Evolutionary conservation across 2,888 invertebrate species (phyloP).

Genomic region (Lapara coniferarum): DNA sequence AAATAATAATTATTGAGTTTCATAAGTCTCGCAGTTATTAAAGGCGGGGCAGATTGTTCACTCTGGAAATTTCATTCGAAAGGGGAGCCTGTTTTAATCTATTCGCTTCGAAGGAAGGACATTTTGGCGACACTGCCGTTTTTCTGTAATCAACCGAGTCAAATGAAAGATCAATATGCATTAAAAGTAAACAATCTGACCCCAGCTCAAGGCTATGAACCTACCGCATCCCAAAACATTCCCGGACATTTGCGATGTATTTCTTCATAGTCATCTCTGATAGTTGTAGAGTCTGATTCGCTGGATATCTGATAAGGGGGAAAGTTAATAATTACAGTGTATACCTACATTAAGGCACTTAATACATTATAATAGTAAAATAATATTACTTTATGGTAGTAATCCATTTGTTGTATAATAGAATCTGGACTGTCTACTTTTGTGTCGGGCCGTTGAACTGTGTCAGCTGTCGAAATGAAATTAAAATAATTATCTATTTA

Average conservation of each 20-base stretch:
- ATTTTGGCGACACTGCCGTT: no score
- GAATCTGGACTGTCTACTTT: slow-evolving; percentile 51
- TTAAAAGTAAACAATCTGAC: no score
- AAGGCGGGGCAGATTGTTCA: no score
- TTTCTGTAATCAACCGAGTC: no score
- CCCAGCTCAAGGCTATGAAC: neutral
- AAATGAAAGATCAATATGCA: no score
- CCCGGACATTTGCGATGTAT: slow-evolving; percentile 67
- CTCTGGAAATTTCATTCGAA: no score
- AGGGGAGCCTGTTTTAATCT: no score
- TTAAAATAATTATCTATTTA: neutral
- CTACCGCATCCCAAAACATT: slow-evolving; percentile 72
- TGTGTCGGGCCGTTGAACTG: slow-evolving; percentile 31
- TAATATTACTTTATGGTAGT: slow-evolving; percentile 46
- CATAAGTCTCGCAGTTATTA: no score
- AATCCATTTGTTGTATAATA: slow-evolving; percentile 49
- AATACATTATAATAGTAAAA: neutral
- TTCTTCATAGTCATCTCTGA: slow-evolving; percentile 65
- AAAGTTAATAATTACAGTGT: neutral
- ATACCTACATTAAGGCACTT: neutral
- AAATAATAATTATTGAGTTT: neutral
- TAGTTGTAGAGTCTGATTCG: slow-evolving; percentile 50
- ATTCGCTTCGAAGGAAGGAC: no score
- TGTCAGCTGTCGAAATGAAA: slow-evolving; percentile 41
- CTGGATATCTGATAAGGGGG: slow-evolving; percentile 43